These are phyloP conservation scores for Crocuta crocuta DNA, from an alignment of 2,113 vertebrate species.

Conservation along the genomic window DNA sequence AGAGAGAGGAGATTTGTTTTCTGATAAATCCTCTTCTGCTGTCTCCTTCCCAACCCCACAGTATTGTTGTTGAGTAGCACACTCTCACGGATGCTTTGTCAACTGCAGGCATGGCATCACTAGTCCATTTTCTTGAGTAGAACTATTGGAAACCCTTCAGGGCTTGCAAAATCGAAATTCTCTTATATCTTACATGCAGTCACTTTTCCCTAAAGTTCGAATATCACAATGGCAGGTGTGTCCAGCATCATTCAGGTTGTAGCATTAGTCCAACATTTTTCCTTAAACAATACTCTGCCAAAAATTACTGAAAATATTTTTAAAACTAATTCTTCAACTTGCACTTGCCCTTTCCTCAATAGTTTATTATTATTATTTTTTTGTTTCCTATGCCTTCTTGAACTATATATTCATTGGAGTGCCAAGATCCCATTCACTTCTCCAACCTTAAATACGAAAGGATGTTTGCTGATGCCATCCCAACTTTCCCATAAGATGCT, in stretches of 20 bases:
- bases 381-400: neutral
- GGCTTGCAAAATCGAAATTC: neutral
- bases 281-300: neutral
- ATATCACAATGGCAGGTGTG: neutral
- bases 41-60: neutral
- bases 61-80: rapidly evolving
- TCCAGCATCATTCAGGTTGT: neutral
- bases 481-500: neutral
- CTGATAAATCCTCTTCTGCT: neutral
- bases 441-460: neutral
- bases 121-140: neutral
- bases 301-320: neutral
- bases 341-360: neutral
- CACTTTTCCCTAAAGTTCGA: neutral
- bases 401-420: neutral
- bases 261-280: neutral
- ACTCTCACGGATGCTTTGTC: neutral
- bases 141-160: neutral
- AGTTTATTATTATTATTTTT: neutral
- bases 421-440: rapidly evolving
- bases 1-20: neutral
- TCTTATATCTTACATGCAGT: neutral
- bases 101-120: neutral
- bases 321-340: neutral
- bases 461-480: neutral